These are phyloP conservation scores for Epinephelus lanceolatus DNA, from an alignment of 2,113 vertebrate species.

Conservation along the genomic window DNA sequence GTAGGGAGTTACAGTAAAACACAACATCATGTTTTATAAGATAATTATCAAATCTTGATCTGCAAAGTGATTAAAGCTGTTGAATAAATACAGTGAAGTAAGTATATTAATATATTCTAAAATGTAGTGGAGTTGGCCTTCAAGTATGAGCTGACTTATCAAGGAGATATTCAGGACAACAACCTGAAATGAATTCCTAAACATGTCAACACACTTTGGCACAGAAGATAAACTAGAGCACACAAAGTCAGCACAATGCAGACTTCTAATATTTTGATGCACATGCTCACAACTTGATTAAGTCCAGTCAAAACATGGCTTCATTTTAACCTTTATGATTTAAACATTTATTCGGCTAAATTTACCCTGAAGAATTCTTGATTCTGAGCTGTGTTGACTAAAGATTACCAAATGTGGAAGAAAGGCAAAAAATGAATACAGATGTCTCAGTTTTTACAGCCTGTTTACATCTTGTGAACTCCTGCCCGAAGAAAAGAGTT, in stretches of 20 bases:
- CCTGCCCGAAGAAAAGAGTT: conserved; percentile 57
- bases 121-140: background rate
- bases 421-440: conserved; percentile 49
- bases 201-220: background rate
- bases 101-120: background rate
- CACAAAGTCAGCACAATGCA: background rate
- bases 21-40: no score
- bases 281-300: background rate
- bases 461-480: conserved; percentile 79
- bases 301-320: conserved; percentile 10
- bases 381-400: conserved; percentile 54
- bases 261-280: background rate
- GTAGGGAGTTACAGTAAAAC: no score
- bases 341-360: conserved; percentile 34
- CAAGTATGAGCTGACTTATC: background rate
- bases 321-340: conserved; percentile 28
- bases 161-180: background rate
- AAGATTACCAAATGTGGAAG: conserved; percentile 70
- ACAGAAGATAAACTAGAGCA: background rate
- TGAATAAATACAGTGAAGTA: background rate
- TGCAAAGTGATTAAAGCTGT: background rate
- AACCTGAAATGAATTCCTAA: background rate
- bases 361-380: conserved; percentile 30
- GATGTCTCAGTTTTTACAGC: conserved; percentile 75
- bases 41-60: background rate